Conservation (phyloP, 2,113 vertebrate species). For the Rhegmatorhina hoffmannsi region DNA sequence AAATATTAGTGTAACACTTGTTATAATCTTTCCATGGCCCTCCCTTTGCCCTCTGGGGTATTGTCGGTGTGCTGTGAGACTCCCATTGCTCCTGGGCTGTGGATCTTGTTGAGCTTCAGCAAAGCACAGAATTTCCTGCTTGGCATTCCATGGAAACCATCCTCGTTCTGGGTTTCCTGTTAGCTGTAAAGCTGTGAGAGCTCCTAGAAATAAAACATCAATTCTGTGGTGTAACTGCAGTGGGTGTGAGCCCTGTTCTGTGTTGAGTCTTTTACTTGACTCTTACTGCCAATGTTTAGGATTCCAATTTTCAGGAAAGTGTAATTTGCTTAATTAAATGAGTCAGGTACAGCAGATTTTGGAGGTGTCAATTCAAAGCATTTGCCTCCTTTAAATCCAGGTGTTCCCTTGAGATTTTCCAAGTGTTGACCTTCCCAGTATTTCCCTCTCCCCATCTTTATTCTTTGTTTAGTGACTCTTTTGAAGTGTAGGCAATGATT, state of each 20-base stretch:
- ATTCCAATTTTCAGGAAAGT: not conserved
- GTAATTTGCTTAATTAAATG: not conserved
- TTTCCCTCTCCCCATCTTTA: not conserved
- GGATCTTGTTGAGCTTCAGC: not conserved
- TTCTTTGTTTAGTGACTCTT: not conserved
- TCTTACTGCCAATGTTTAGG: not conserved
- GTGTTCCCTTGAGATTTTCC: not conserved
- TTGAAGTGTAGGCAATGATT: not conserved
- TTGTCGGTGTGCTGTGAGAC: not conserved
- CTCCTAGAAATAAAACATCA: not conserved
- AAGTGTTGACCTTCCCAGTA: not conserved
- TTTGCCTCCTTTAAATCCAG: not conserved
- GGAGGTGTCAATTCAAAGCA: not conserved
- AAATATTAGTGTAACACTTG: not conserved
- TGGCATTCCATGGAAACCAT: not conserved
- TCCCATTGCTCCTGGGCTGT: not conserved
- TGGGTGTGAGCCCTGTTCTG: not conserved
- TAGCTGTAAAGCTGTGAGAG: not conserved
- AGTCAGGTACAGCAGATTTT: not conserved
- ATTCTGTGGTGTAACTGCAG: not conserved
- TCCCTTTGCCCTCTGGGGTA: not conserved
- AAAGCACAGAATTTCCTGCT: not conserved
- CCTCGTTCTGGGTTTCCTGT: not conserved
- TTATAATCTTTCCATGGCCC: accelerated
- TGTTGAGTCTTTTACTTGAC: not conserved